A percentile compares a stretch with the other conserved stretches of the same genome.
Conservation (phyloP, 2,113 vertebrate species). For the Rhea pennata region DNA sequence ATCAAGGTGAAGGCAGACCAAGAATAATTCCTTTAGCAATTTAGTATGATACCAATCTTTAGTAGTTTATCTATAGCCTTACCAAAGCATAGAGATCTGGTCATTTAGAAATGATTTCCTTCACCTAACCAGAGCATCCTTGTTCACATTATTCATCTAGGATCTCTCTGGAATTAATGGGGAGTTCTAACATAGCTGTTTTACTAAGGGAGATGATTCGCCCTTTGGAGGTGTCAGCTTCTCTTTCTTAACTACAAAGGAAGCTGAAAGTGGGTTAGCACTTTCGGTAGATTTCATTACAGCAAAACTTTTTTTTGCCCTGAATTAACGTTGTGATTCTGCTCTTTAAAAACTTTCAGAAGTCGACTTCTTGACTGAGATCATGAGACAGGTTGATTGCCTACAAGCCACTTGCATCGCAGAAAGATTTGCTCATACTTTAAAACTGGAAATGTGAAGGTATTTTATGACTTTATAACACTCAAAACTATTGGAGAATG, state of each 20-base stretch:
- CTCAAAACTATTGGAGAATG: constrained; percentile 12
- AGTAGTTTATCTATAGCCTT: not conserved
- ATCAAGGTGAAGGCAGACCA: not conserved
- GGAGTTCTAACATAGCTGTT: not conserved
- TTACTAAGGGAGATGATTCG: not conserved
- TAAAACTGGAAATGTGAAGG: constrained; percentile 64
- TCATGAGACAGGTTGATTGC: constrained; percentile 1
- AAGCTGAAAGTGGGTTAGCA: not conserved
- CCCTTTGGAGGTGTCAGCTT: not conserved
- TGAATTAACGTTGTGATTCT: not conserved
- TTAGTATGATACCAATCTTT: not conserved
- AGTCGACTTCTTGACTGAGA: not conserved
- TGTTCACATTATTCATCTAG: not conserved
- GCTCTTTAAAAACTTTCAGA: constrained; percentile 32
- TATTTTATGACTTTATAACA: constrained; percentile 46
- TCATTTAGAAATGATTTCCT: not conserved
- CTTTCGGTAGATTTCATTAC: not conserved
- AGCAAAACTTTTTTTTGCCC: not conserved
- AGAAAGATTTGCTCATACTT: constrained; percentile 18
- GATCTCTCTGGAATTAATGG: not conserved
- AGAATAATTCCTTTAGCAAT: not conserved
- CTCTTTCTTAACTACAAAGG: not conserved
- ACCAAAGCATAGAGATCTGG: not conserved
- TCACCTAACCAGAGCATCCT: not conserved
- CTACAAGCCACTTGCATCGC: not conserved